A percentile compares a stretch with the other conserved stretches of the same genome.
phyloP scores from a whole-genome alignment of 2,888 invertebrate genomes.

The Melinaea marsaeus region DNA sequence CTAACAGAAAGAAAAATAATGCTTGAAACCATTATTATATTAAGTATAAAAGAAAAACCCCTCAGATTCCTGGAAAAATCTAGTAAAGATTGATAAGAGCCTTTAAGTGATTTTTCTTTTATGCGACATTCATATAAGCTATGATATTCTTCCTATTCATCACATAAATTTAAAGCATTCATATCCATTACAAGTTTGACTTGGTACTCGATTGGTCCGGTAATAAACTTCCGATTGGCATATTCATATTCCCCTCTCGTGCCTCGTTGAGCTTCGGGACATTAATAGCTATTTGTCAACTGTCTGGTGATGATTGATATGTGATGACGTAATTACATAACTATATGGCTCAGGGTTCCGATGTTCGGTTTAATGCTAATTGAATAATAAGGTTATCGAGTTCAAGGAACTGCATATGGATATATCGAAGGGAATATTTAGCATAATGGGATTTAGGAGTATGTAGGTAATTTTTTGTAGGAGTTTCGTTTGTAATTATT shows the following conservation, averaged over 20 bases:
- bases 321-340: conserved; percentile 60
- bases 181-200: conserved; percentile 56
- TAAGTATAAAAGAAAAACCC: too few relatives aligned
- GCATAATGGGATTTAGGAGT: too few relatives aligned
- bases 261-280: conserved; percentile 50
- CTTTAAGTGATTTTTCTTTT: background rate
- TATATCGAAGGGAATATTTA: too few relatives aligned
- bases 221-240: conserved; percentile 59
- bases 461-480: too few relatives aligned
- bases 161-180: conserved; percentile 34
- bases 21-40: too few relatives aligned
- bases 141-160: conserved; percentile 18
- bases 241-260: conserved; percentile 43
- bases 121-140: background rate
- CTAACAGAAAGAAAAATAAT: too few relatives aligned
- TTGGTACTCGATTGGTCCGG: conserved; percentile 53
- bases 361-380: too few relatives aligned
- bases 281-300: conserved; percentile 70
- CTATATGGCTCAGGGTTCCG: conserved; percentile 12
- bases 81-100: too few relatives aligned
- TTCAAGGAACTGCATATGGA: too few relatives aligned
- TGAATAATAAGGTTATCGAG: too few relatives aligned
- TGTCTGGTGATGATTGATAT: conserved; percentile 55
- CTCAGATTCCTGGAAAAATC: too few relatives aligned
- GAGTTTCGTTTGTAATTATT: too few relatives aligned